A percentile compares a stretch with the other conserved stretches of the same genome.
Evolutionary conservation across 2,888 invertebrate species (phyloP).

Genomic region (Geotrupes spiniger): DNA sequence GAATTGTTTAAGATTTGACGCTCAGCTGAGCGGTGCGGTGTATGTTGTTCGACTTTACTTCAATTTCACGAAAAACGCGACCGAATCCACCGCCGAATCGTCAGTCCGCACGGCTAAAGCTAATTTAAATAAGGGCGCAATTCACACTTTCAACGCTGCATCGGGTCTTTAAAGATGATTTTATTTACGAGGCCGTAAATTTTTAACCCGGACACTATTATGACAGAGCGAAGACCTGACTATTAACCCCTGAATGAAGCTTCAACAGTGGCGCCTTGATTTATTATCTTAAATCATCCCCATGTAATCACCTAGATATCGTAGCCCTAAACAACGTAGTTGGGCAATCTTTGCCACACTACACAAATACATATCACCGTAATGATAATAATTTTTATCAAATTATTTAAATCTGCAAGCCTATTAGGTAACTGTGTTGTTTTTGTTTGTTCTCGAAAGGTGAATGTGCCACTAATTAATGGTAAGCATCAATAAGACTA

Average conservation of each 20-base stretch:
- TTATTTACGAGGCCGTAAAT: slow-evolving; percentile 30
- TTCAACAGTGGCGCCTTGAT: slow-evolving; percentile 27
- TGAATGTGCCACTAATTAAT: too few relatives aligned
- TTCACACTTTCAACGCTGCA: slow-evolving; percentile 10
- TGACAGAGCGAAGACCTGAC: slow-evolving; percentile 30
- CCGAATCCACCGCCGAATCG: too few relatives aligned
- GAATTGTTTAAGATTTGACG: slow-evolving; percentile 52
- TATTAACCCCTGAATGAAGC: slow-evolving; percentile 27
- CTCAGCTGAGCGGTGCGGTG: slow-evolving; percentile 37
- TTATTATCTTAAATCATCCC: slow-evolving; percentile 31
- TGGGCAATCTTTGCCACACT: too few relatives aligned
- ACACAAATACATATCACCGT: too few relatives aligned
- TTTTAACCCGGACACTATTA: slow-evolving; percentile 29
- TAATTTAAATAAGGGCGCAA: slow-evolving; percentile 9
- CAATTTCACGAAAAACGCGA: not conserved
- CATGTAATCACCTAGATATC: slow-evolving; percentile 24
- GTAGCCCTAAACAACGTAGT: too few relatives aligned
- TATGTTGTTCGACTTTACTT: slow-evolving; percentile 12
- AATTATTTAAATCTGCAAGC: too few relatives aligned
- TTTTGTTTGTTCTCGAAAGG: too few relatives aligned
- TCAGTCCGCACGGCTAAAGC: slow-evolving; percentile 7
- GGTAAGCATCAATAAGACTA: too few relatives aligned
- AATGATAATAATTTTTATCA: too few relatives aligned
- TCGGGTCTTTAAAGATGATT: slow-evolving; percentile 8
- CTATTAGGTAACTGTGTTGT: too few relatives aligned